Evolutionary conservation across 1,140 invertebrate species (phyloP), one percentile per base, ranked within the genome.

Genomic region (Leptinotarsa undecemlineata): DNA sequence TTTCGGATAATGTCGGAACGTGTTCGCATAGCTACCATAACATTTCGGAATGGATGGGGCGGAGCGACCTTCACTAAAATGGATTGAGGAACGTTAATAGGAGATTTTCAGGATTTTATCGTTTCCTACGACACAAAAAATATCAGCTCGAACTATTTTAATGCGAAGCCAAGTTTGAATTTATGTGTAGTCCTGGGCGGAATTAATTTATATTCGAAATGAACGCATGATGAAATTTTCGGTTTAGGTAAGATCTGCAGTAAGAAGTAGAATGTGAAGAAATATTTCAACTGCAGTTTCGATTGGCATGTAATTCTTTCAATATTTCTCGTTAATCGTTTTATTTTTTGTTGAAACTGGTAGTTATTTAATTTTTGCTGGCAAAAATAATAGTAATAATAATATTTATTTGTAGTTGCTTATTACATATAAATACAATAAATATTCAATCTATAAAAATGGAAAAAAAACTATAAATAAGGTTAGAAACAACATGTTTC

Each of bases 21-120:
- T 57, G 51, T 57, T 57, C 51, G 51, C 51, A 57, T 57, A 57
- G 51, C 51, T 57, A 17, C 14, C 15, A 57, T 57, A 57, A 57
- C 51, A 57, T 57, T 57, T 19, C 15, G n/a, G 51, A 57, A 57
- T 19, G 51, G n/a, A 57, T 42, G n/a, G 51, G 51, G 51, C 51
- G n/a, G 51, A 57, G 51, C 51, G 15, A 17, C 51, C 51, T 17
- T 57, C 51, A 57, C 51, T 57, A 19, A 57, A 57, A 57, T 57
- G 51, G 51, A 57, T 57, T 57, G n/a, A 57, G 51, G 51, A 57
- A 57, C 51, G 51, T 57, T 57, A 57, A 57, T 57, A 19, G 51
- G 15, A 57, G 51, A 57, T 57, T 57, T 57, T 57, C 51, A n/a
- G 51, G 15, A 57, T 57, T 57, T 57, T 57, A 57, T 57, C 51